These are phyloP conservation scores for Mimachlamys varia DNA, from an alignment of 2,888 invertebrate species.

Conservation along the genomic window DNA sequence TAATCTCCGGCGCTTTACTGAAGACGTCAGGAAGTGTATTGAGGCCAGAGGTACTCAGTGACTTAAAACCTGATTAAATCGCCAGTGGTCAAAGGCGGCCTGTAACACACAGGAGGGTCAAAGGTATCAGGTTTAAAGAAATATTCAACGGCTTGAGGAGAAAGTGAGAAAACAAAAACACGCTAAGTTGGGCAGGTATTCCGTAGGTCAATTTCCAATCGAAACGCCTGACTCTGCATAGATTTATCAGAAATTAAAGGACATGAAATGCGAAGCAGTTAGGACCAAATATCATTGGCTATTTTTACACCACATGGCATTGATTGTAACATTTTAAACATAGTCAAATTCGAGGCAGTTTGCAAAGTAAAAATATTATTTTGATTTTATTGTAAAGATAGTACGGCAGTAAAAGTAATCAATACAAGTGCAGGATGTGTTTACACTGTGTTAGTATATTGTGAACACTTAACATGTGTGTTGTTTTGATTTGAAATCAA, in stretches of 20 bases:
- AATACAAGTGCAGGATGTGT: not conserved
- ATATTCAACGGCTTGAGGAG: conserved; percentile 11
- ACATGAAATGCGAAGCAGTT: not conserved
- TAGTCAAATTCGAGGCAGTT: not conserved
- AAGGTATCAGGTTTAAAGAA: conserved; percentile 20
- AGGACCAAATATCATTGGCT: not conserved
- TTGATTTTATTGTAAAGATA: not conserved
- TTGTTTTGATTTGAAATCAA: conserved; percentile 8
- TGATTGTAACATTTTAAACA: not conserved
- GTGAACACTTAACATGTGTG: not conserved
- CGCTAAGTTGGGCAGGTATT: not conserved
- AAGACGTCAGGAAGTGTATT: conserved; percentile 6
- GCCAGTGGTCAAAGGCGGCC: conserved; percentile 15
- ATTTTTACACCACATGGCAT: not conserved
- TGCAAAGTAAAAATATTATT: not conserved
- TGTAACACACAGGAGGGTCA: not conserved
- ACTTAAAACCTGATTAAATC: conserved; percentile 24
- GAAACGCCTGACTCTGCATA: not conserved
- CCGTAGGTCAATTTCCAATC: not conserved
- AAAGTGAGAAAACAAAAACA: conserved; percentile 17
- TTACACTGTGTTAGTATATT: not conserved
- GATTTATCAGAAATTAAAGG: not conserved
- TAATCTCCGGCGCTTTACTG: not conserved
- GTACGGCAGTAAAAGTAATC: not conserved
- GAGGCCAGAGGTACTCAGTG: not conserved